Evolutionary conservation across 2,888 invertebrate species (phyloP).

Genomic region (Pterostichus madidus): DNA sequence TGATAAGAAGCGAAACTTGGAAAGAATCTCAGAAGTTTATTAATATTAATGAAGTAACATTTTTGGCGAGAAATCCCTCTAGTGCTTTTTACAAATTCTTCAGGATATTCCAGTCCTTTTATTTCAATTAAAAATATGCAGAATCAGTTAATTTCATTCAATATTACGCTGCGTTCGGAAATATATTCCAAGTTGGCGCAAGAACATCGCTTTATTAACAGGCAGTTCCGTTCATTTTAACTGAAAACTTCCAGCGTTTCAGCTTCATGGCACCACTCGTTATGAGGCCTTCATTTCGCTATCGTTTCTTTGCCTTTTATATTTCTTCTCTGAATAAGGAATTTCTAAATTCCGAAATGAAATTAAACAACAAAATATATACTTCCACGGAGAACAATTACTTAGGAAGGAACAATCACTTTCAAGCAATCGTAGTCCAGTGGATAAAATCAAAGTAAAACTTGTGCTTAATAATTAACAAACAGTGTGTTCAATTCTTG

Average conservation of each 20-base stretch:
- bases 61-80: constrained; percentile 30
- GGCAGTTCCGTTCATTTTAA: constrained; percentile 51
- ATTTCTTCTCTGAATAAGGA: constrained; percentile 25
- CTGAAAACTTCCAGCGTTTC: constrained; percentile 25
- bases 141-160: constrained; percentile 62
- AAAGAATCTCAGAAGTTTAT: constrained; percentile 24
- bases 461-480: no score
- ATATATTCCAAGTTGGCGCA: constrained; percentile 50
- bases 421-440: no score
- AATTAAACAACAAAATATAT: constrained; percentile 44
- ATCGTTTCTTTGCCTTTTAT: constrained; percentile 13
- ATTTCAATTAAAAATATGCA: constrained; percentile 63
- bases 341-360: constrained; percentile 13
- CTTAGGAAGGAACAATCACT: no score
- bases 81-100: constrained; percentile 61
- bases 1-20: constrained; percentile 1
- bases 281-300: background rate
- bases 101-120: constrained; percentile 48
- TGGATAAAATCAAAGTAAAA: no score
- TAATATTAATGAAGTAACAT: constrained; percentile 55
- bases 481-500: no score
- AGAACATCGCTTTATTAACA: constrained; percentile 55
- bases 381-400: background rate
- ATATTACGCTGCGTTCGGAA: constrained; percentile 50
- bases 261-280: background rate